Percentiles rank a stretch among this genome's conserved stretches.
phyloP scores from a whole-genome alignment of 64 coral and sea anemone genomes.

The Pocillopora verrucosa region DNA sequence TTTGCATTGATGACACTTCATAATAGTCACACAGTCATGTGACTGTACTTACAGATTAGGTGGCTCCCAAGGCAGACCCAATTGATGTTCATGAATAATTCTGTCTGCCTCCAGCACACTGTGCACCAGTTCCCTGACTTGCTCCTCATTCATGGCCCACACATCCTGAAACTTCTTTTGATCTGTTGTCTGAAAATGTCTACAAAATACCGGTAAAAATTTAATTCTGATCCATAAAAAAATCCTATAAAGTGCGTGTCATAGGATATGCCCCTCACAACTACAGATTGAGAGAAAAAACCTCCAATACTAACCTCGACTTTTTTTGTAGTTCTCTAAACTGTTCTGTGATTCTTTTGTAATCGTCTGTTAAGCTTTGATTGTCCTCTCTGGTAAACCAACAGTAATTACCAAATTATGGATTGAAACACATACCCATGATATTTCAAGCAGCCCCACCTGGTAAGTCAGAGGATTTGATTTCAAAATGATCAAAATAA shows the following conservation, averaged over 20 bases:
- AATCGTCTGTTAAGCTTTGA: conserved; percentile 94
- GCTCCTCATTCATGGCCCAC: conserved; percentile 93
- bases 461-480: neutral
- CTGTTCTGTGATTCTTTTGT: conserved; percentile 98
- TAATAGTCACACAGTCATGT: neutral
- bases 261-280: no score
- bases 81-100: conserved; percentile 93
- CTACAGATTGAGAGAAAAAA: neutral
- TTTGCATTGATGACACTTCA: no score
- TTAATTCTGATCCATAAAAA: neutral
- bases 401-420: neutral
- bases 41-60: conserved; percentile 76
- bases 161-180: conserved; percentile 96
- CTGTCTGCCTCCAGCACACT: conserved; percentile 86
- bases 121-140: conserved; percentile 82
- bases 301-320: conserved; percentile 54
- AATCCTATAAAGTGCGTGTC: no score
- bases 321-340: conserved; percentile 98
- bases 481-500: neutral
- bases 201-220: neutral
- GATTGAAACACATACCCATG: neutral
- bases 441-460: neutral
- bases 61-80: conserved; percentile 80
- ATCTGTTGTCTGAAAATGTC: conserved; percentile 95
- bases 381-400: conserved; percentile 87